Percentiles rank a stretch among this genome's conserved stretches.
These are phyloP conservation scores for Apis laboriosa DNA, from an alignment of 1,140 invertebrate species.

Conservation along the genomic window DNA sequence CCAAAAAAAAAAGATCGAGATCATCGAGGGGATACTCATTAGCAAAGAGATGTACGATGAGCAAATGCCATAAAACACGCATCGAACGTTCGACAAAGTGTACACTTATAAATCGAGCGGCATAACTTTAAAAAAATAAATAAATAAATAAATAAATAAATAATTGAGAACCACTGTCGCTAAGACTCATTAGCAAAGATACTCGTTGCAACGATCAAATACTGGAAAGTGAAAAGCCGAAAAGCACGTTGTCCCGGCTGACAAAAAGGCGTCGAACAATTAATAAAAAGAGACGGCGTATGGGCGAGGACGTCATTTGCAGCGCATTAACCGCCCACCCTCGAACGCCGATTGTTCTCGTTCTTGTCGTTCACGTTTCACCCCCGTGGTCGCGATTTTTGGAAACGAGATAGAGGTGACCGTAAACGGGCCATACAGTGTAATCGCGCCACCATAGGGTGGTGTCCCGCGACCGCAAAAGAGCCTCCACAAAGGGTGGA, in stretches of 20 bases:
- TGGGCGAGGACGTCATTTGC: constrained; percentile 4
- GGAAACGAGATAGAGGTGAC: constrained; percentile 17
- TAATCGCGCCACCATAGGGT: constrained; percentile 59
- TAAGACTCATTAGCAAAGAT: no score
- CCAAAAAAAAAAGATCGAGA: no score
- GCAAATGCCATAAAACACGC: no score
- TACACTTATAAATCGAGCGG: no score
- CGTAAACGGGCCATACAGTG: constrained; percentile 55
- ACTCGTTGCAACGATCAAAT: background rate
- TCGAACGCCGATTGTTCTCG: background rate
- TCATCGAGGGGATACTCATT: no score
- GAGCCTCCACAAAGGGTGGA: constrained; percentile 66
- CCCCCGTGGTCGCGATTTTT: constrained; percentile 30
- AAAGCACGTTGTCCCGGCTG: background rate
- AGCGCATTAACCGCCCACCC: constrained; percentile 9
- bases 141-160: no score
- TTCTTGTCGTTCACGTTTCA: constrained; percentile 17
- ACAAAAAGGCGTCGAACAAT: background rate
- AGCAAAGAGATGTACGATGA: no score
- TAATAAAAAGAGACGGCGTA: background rate
- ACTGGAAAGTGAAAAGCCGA: background rate
- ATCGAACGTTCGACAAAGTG: no score
- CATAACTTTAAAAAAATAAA: no score
- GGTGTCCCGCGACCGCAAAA: constrained; percentile 69
- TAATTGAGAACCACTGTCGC: no score